Conservation (phyloP, 2,888 invertebrate species). For the Rhagium mordax region DNA sequence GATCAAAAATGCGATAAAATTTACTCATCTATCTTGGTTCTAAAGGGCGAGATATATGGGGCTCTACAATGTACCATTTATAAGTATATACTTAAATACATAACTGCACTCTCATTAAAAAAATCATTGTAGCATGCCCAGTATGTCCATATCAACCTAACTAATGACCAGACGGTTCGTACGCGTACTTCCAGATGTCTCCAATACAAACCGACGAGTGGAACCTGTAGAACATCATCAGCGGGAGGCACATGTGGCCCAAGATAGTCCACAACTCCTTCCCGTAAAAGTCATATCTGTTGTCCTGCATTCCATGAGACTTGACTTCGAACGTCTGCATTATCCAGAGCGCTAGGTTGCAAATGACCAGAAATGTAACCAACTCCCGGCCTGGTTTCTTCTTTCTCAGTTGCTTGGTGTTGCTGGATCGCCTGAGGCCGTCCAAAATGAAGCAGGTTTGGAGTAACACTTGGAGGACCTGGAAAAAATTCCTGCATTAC, state of each 20-base stretch:
- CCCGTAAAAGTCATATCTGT: constrained; percentile 80
- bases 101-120: no score
- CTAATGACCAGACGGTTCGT: constrained; percentile 71
- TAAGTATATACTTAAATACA: no score
- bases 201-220: constrained; percentile 86
- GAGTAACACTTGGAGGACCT: constrained; percentile 81
- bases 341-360: constrained; percentile 85
- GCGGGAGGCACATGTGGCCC: constrained; percentile 81
- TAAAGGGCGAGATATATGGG: no score
- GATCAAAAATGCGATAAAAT: no score
- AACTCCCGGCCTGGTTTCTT: constrained; percentile 83
- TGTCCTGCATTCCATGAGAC: constrained; percentile 72
- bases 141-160: no score
- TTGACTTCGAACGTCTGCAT: constrained; percentile 81
- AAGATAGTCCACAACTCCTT: constrained; percentile 81
- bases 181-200: constrained; percentile 85
- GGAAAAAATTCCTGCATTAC: no score
- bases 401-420: constrained; percentile 75
- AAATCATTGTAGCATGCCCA: no score
- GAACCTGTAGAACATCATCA: constrained; percentile 85
- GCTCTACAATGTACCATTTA: no score
- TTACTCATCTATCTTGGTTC: no score
- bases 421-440: constrained; percentile 82
- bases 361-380: constrained; percentile 82
- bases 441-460: constrained; percentile 84